A percentile compares a stretch with the other conserved stretches of the same genome.
These are phyloP conservation scores for Zele albiditarsus DNA, from an alignment of 2,888 invertebrate species.

Conservation along the genomic window DNA sequence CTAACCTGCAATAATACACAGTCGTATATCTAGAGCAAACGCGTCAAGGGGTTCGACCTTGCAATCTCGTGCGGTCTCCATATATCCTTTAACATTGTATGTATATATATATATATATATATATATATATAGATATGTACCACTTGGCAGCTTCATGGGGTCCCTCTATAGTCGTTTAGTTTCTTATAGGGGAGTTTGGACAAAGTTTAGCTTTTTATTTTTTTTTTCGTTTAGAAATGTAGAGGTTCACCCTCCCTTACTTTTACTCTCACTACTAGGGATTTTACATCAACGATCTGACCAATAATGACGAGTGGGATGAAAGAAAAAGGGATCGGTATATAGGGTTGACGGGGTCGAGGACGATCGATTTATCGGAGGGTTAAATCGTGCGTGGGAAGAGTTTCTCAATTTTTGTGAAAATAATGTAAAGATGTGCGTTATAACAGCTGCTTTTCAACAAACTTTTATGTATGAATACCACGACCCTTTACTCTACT, in stretches of 20 bases:
- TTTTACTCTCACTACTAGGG: background rate
- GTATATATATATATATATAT: background rate
- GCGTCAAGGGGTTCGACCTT: constrained; percentile 20
- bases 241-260: background rate
- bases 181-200: background rate
- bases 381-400: constrained; percentile 38
- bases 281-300: constrained; percentile 9
- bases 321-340: background rate
- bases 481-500: background rate
- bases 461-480: background rate
- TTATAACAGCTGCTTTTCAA: constrained; percentile 21
- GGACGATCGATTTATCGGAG: constrained; percentile 33
- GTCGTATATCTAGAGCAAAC: constrained; percentile 29
- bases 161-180: background rate
- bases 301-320: constrained; percentile 11
- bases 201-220: background rate
- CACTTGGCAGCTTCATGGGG: constrained; percentile 14
- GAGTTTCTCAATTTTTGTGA: constrained; percentile 27
- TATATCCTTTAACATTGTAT: background rate
- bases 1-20: background rate
- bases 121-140: background rate
- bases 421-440: constrained; percentile 30
- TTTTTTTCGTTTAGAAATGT: background rate
- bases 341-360: background rate
- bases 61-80: background rate